A percentile compares a stretch with the other conserved stretches of the same genome.
phyloP scores from a whole-genome alignment of 1,140 invertebrate species.

The Battus philenor region DNA sequence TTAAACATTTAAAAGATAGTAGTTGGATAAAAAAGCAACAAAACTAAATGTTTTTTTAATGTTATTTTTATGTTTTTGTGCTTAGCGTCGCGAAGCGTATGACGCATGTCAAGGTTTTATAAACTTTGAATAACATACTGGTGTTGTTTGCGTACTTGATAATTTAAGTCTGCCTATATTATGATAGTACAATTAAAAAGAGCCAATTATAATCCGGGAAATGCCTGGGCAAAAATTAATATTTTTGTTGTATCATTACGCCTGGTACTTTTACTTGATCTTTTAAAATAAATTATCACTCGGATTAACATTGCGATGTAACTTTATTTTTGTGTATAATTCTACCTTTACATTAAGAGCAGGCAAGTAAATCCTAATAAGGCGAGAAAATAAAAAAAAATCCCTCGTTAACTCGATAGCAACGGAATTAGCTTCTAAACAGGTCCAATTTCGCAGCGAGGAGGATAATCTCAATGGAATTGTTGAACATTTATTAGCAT shows the following conservation, averaged over 20 bases:
- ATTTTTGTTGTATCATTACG: not conserved
- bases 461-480: conserved; percentile 48
- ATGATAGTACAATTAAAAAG: not conserved
- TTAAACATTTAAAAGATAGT: too few species aligned
- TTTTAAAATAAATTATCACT: too few species aligned
- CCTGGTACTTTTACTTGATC: too few species aligned
- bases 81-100: not conserved
- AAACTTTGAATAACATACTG: conserved; percentile 8
- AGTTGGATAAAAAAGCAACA: too few species aligned
- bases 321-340: too few species aligned
- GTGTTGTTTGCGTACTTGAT: conserved; percentile 8
- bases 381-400: not conserved
- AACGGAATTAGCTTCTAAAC: conserved; percentile 47
- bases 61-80: not conserved
- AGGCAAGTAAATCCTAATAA: too few species aligned
- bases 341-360: too few species aligned
- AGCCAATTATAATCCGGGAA: not conserved
- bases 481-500: conserved; percentile 61
- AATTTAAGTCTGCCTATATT: conserved; percentile 14
- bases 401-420: not conserved
- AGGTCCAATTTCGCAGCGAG: conserved; percentile 47
- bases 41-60: too few species aligned
- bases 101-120: conserved; percentile 7
- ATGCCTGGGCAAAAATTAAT: not conserved
- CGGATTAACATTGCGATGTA: too few species aligned